Conservation (phyloP, 2,113 vertebrate species). For the Pollimyrus isidori region DNA sequence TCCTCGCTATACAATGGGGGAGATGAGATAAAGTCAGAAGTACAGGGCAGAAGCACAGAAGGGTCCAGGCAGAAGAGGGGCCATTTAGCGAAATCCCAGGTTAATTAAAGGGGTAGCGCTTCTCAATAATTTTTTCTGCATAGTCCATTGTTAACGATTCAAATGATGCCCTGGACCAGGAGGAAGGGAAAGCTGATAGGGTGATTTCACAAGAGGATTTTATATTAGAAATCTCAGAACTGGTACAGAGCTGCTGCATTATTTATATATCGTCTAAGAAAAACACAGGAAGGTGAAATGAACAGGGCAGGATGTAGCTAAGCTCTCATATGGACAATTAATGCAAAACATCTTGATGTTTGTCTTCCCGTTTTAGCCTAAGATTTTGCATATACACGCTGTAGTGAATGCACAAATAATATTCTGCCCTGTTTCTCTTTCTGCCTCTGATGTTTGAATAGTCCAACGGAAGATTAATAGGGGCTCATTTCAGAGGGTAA, state of each 20-base stretch:
- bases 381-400: not conserved
- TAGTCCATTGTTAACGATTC: not conserved
- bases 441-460: not conserved
- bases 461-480: not conserved
- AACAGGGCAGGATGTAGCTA: not conserved
- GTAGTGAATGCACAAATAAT: not conserved
- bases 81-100: slow-evolving; percentile 1
- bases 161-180: not conserved
- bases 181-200: not conserved
- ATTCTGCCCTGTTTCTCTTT: not conserved
- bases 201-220: not conserved
- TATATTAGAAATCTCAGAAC: not conserved
- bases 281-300: not conserved
- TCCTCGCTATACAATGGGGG: not conserved
- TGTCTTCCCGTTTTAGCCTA: not conserved
- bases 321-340: not conserved
- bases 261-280: not conserved
- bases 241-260: not conserved
- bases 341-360: not conserved
- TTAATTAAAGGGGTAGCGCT: not conserved
- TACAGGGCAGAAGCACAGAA: not conserved
- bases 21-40: not conserved
- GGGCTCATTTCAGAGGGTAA: not conserved
- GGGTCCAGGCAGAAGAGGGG: not conserved
- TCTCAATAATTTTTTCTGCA: not conserved